Evolutionary conservation across 2,113 vertebrate genomes (phyloP), one percentile per base, ranked within the genome.

Genomic region (Kryptolebias marmoratus): DNA sequence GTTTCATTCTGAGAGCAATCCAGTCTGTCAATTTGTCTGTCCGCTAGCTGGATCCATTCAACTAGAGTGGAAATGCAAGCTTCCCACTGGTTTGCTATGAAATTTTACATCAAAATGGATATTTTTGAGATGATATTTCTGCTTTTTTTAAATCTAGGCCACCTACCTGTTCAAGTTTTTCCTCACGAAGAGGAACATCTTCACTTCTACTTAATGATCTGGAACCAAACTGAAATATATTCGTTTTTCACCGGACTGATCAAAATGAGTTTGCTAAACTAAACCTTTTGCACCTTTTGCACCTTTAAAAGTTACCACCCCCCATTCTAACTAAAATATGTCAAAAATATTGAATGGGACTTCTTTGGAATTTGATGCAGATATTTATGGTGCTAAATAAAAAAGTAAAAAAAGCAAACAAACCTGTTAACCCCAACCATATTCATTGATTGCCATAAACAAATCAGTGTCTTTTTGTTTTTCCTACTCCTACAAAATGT

Each of bases 11-110:
- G 36, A 52, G 48, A 52, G 56, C 13, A 16, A 14, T 70, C 31
- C 57, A 27, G 32, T 57, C 54, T 48, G 54, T 68, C 54, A 68
- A 47, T 48, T 45, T 4, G 1, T 68, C 62, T 52, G 1, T 68
- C 61, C 27, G 5, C 16, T 15, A 16, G 28, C 16, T 14, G 66
- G 42, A 68, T 27, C 15, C 9, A 32, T 68, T 57, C 16, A 45
- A 11, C 11, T 4, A 66, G 18, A 54, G 11, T 36, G 14, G 16
- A 18, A 44, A 54, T 27, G 1, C 30, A 28, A 16, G n/a, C 6
- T 32, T 42, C 15, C 22, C 42, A 53, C 22, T 16, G 22, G 49
- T 44, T 54, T 39, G 14, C 8, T 27, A 27, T 14, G 18, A 27
- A 42, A 16, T 14, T 5, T 18, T 32, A 47, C 1, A 28, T 47